These are phyloP conservation scores for Apus apus DNA, from an alignment of 2,113 vertebrate species.

Conservation along the genomic window DNA sequence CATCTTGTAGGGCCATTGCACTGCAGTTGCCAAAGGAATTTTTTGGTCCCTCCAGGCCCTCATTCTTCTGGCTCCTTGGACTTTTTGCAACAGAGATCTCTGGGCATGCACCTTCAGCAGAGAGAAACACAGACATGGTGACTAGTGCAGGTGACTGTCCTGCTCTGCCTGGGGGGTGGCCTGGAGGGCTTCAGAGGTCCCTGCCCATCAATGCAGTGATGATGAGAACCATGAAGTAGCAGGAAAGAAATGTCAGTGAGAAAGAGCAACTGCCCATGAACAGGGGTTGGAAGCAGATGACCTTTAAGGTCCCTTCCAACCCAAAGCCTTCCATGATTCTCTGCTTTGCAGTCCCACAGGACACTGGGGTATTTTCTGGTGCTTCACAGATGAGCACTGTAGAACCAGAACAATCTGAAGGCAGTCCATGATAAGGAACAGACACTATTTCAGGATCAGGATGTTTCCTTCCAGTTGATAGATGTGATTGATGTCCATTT, in stretches of 20 bases:
- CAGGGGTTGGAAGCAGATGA: no score
- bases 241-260: background rate
- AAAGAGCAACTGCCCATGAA: background rate
- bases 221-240: background rate
- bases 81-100: background rate
- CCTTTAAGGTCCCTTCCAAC: no score
- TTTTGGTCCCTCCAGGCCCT: background rate
- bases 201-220: background rate
- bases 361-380: background rate
- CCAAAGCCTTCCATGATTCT: no score
- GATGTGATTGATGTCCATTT: background rate
- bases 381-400: accelerated
- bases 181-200: background rate
- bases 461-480: background rate
- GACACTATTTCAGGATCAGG: background rate
- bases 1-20: background rate
- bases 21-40: background rate
- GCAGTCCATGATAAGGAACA: background rate
- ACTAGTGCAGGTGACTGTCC: background rate
- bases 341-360: background rate
- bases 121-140: background rate
- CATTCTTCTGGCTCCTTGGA: background rate
- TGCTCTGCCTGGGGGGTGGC: background rate
- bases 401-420: background rate
- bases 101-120: accelerated